Evolutionary conservation across 2,113 vertebrate genomes (phyloP).

Genomic region (Periophthalmus modestus): DNA sequence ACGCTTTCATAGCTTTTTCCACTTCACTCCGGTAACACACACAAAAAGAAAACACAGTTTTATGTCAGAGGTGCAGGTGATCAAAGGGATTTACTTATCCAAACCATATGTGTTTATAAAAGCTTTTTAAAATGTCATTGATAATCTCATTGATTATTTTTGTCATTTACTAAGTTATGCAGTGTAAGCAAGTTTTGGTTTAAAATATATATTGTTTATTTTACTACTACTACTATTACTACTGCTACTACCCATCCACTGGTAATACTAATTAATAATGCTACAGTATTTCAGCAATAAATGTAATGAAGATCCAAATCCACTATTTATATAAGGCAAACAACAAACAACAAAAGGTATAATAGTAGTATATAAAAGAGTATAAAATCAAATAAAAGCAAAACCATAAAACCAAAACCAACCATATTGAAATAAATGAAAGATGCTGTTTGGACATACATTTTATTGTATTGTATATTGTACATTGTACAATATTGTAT

Average conservation of each 20-base stretch:
- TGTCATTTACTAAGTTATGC: not conserved
- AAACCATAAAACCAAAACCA: no score
- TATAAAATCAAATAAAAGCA: no score
- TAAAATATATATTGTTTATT: not conserved
- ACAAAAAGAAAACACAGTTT: conserved; percentile 29
- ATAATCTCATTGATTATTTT: not conserved
- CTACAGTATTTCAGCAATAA: no score
- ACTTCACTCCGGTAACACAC: not conserved
- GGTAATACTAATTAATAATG: no score
- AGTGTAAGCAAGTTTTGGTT: not conserved
- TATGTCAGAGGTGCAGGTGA: conserved; percentile 15
- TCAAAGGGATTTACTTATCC: conserved; percentile 16
- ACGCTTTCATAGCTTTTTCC: not conserved
- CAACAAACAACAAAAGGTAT: no score
- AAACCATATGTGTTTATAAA: conserved; percentile 24
- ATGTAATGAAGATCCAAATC: no score
- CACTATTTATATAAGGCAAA: no score
- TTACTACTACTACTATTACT: not conserved
- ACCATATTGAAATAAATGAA: no score
- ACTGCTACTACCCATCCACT: not conserved
- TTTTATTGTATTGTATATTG: no score
- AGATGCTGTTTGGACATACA: no score
- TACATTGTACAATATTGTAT: no score
- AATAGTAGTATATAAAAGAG: no score
- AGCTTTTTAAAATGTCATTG: not conserved